A percentile compares a stretch with the other conserved stretches of the same genome.
These are phyloP conservation scores for Leucopsar rothschildi DNA, from an alignment of 2,113 vertebrate genomes.

Conservation along the genomic window DNA sequence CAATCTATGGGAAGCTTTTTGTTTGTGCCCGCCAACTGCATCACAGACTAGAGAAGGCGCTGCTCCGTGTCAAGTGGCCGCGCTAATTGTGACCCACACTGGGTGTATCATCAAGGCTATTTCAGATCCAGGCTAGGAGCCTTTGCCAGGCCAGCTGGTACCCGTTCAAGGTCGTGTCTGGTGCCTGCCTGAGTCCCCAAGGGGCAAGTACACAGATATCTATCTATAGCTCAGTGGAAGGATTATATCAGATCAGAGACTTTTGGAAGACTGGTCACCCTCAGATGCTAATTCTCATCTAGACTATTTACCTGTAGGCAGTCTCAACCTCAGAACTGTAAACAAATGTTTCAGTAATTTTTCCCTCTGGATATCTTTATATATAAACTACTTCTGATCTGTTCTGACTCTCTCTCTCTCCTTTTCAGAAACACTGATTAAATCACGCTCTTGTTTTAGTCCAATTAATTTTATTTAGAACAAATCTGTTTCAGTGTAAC, in stretches of 20 bases:
- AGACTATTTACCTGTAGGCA: neutral
- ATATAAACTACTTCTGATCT: neutral
- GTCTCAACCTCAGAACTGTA: neutral
- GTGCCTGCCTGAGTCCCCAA: neutral
- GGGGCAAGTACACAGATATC: neutral
- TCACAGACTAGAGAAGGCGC: rapidly evolving
- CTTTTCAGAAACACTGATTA: neutral
- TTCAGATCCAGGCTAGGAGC: neutral
- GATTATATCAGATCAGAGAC: neutral
- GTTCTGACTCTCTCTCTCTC: neutral
- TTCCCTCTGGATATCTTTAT: neutral
- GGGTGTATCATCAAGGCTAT: neutral
- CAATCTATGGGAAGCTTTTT: slow-evolving; percentile 23
- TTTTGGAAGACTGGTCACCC: neutral
- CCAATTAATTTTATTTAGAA: neutral
- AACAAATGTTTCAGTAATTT: slow-evolving; percentile 7
- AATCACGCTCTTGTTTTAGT: neutral
- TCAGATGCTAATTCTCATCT: neutral
- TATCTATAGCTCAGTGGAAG: neutral
- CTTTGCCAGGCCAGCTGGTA: slow-evolving; percentile 5
- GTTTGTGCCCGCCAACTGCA: neutral
- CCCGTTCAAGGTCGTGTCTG: neutral
- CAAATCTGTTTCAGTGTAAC: neutral
- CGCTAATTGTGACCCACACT: neutral
- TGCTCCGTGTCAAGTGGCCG: neutral